These are phyloP conservation scores for Fringilla coelebs DNA, from an alignment of 2,797 vertebrate species.

Conservation along the genomic window DNA sequence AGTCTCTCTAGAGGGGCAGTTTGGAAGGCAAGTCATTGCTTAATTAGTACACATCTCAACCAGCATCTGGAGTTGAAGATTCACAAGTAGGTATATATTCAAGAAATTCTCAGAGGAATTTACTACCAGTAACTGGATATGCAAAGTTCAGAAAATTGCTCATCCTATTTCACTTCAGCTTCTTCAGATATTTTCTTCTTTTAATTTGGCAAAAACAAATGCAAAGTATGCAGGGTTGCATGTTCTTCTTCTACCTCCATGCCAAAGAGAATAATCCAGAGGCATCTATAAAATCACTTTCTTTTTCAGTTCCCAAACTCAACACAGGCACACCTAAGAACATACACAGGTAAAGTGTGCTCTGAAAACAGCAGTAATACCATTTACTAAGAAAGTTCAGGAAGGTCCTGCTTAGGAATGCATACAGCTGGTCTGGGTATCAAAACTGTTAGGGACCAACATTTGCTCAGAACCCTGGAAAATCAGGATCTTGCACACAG, in stretches of 20 bases:
- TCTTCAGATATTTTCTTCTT: slow-evolving; percentile 19
- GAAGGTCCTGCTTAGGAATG: not conserved
- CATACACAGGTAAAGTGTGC: not conserved
- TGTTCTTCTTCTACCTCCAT: not conserved
- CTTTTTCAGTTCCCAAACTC: not conserved
- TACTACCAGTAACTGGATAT: slow-evolving; percentile 19
- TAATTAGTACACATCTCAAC: slow-evolving; percentile 44
- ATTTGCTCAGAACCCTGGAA: not conserved
- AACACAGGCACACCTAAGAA: not conserved
- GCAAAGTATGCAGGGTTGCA: not conserved
- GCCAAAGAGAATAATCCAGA: not conserved
- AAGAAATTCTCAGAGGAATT: slow-evolving; percentile 38
- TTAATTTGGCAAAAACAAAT: slow-evolving; percentile 1
- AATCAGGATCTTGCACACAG: not conserved
- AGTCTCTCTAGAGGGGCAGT: not conserved
- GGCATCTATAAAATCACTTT: not conserved
- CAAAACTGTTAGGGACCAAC: not conserved
- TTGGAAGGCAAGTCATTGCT: slow-evolving; percentile 34
- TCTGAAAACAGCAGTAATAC: not conserved
- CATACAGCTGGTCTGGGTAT: not conserved
- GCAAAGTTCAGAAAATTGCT: slow-evolving; percentile 1
- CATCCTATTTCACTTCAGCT: not conserved
- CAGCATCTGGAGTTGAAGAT: slow-evolving; percentile 28
- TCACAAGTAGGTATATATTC: not conserved
- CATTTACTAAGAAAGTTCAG: not conserved